phyloP scores from a whole-genome alignment of 2,797 vertebrate species.

The Chrosomus eos region DNA sequence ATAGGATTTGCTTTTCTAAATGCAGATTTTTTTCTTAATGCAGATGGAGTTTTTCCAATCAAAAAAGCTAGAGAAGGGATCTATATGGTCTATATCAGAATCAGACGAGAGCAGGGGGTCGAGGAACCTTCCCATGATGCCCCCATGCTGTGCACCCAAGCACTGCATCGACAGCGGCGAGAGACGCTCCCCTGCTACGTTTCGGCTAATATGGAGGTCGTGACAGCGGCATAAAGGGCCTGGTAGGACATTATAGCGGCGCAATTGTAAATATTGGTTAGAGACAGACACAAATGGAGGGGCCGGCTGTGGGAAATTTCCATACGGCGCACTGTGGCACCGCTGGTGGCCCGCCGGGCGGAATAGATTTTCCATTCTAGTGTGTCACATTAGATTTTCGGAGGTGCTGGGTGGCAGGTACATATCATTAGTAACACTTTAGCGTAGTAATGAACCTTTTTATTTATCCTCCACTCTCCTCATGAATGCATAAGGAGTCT shows the following conservation, averaged over 20 bases:
- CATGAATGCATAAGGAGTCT: slow-evolving; percentile 97
- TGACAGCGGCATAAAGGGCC: slow-evolving; percentile 91
- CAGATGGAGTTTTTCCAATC: background rate
- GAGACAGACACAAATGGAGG: slow-evolving; percentile 89
- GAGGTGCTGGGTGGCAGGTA: slow-evolving; percentile 98
- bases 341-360: slow-evolving; percentile 75
- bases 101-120: slow-evolving; percentile 37
- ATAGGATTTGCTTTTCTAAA: no score
- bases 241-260: slow-evolving; percentile 98
- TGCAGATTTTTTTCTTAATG: no score
- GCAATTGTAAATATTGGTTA: slow-evolving; percentile 96
- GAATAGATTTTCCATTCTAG: slow-evolving; percentile 91
- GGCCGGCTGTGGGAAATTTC: slow-evolving; percentile 86
- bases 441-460: slow-evolving; percentile 97
- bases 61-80: background rate
- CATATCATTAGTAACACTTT: slow-evolving; percentile 99
- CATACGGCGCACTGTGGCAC: slow-evolving; percentile 77
- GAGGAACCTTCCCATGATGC: slow-evolving; percentile 25
- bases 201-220: slow-evolving; percentile 94
- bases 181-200: slow-evolving; percentile 75
- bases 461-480: slow-evolving; percentile 93
- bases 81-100: background rate
- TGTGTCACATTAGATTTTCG: slow-evolving; percentile 99
- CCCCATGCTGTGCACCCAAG: slow-evolving; percentile 66
- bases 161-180: slow-evolving; percentile 47